Evolutionary conservation across 2,888 invertebrate genomes (phyloP).

Genomic region (Azorinus chamasolen): DNA sequence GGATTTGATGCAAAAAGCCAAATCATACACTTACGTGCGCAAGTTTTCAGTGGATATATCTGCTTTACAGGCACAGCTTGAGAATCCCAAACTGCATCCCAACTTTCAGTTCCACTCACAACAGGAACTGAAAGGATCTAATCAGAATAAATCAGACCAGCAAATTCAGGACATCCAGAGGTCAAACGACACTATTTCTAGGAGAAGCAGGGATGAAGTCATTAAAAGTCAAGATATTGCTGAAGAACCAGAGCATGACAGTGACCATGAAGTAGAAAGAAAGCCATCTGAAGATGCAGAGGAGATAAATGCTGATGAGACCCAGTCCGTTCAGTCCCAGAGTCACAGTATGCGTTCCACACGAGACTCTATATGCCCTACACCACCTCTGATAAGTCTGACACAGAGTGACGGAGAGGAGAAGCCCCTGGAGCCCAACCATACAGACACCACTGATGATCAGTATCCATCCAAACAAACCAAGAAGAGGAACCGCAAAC

Average conservation of each 20-base stretch:
- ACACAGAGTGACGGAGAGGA: constrained; percentile 62
- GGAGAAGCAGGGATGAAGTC: constrained; percentile 55
- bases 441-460: constrained; percentile 45
- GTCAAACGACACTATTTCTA: constrained; percentile 46
- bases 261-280: constrained; percentile 37
- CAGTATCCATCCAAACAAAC: constrained; percentile 33
- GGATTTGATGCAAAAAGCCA: constrained; percentile 71
- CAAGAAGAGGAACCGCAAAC: constrained; percentile 41
- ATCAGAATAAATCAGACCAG: constrained; percentile 20
- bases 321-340: constrained; percentile 36
- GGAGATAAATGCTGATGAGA: constrained; percentile 3
- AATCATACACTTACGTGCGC: constrained; percentile 84
- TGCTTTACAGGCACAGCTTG: constrained; percentile 84
- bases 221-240: constrained; percentile 57
- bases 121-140: constrained; percentile 65
- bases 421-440: constrained; percentile 49
- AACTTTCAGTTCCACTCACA: constrained; percentile 76
- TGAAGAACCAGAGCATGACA: constrained; percentile 51
- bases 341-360: constrained; percentile 43
- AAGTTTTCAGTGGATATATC: constrained; percentile 85
- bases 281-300: constrained; percentile 8
- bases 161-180: constrained; percentile 32
- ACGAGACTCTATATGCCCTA: constrained; percentile 62
- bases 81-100: constrained; percentile 83
- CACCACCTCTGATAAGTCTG: constrained; percentile 61